Evolutionary conservation across 2,888 invertebrate genomes (phyloP), one percentile per base, ranked within the genome.

Genomic region (Eremobia ochroleuca): DNA sequence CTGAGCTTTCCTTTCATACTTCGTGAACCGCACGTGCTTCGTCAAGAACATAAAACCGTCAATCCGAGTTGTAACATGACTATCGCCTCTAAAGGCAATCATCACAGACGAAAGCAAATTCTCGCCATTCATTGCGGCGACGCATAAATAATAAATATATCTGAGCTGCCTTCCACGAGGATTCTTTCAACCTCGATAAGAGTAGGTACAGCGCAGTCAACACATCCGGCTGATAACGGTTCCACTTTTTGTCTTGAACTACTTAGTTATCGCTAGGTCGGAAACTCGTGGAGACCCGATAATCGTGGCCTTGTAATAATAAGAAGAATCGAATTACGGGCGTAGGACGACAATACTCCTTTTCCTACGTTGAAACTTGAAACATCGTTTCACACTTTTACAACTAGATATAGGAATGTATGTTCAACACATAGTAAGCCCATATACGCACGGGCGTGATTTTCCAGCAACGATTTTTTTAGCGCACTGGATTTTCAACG

Each of bases 141-240:
- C 58, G 34, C 34, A 11, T 68, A 37, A 55, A 49, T 34, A 43
- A 58, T 0, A 25, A 37, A 75, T 3, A 75, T 3, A 31, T 65
- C 34, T 46, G n/a, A 52, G 75, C 34, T 28, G 43, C 0, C 46
- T 64, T 46, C 3, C 18, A 28, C 76, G 9, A 74, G 37, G 75
- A 76, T 37, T 9, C 11, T 21, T 43, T 43, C 11, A n/a, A 59
- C 43, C 15, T 59, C 37, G 58, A 62, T 62, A 59, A 43, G 55
- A 52, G 21, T n/a, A n/a, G n/a, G n/a, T n/a, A 31, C 1, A 55
- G 28, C n/a, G 13, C 69, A 70, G 61, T 28, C 46, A 40, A 59
- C 18, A 83, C 69, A 72, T 79, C 68, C 73, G 68, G 61, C 55
- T 70, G 55, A 77, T 66, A 68, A 40, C 37, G 21, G 37, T 13